Base-by-base conservation (phyloP, 1,140 invertebrate genomes). In the Scaptodrosophila lebanonensis region DNA sequence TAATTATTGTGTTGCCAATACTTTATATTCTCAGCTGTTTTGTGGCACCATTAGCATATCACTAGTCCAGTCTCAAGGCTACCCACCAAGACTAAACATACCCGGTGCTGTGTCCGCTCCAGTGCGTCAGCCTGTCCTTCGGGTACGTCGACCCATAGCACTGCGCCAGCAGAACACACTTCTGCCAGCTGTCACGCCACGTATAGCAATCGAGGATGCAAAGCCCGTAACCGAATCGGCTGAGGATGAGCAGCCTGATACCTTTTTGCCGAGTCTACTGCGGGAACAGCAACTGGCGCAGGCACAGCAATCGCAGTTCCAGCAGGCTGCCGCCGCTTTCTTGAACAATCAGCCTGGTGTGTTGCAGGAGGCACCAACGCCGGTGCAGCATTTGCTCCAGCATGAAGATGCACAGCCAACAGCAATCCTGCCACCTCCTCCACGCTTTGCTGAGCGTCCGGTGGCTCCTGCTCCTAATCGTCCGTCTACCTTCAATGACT, bases 201-300 rank as follows among this genome's bases (percentile, higher is more conserved):
- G 76, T 32, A 18, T 70, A 1, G 11, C 66, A 86, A 58, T 79
- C 2, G 91, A 90, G 25, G 91, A 90, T 50, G 67, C 84, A 7
- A 90, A 90, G 66, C 89, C 90, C 13, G 88, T 90, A 18, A 89
- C 89, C 5, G 89, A 91, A 65, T 87, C 89, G 49, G 88, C 88
- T n/a, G 88, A 91, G 86, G 89, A 90, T 65, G 67, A 87, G 39
- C 69, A 73, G 9, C 89, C 76, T 7, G 62, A 85, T 38, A 67
- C 61, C 1, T 87, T 65, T 35, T 50, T 86, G 40, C 72, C 83
- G 1, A 70, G 73, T 45, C 57, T 85, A 3, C 29, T 86, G 3
- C 69, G 83, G 5, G 77, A 86, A 8, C 73, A 86, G 36, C 85
- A 68, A 27, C 45, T 71, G 38, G 42, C 88, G 58, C 82, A 88